phyloP scores from a whole-genome alignment of 2,113 vertebrate species.

The Dicrurus megarhynchus region DNA sequence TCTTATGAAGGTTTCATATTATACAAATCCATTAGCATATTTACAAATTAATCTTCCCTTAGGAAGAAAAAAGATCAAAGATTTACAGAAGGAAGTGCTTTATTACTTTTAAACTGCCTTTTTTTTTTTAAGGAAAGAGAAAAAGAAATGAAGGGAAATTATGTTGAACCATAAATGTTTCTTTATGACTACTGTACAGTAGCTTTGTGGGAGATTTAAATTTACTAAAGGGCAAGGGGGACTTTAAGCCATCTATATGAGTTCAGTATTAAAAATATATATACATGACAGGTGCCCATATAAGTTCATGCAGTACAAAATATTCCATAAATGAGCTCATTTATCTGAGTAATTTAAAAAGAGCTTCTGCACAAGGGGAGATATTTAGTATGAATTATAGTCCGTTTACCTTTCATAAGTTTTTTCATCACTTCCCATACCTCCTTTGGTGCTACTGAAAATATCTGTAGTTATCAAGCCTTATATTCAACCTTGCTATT shows the following conservation, averaged over 20 bases:
- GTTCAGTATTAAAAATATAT: constrained; percentile 66
- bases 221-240: constrained; percentile 67
- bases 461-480: constrained; percentile 34
- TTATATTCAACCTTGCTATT: constrained; percentile 47
- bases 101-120: constrained; percentile 78
- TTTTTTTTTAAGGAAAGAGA: constrained; percentile 63
- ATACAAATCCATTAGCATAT: constrained; percentile 83
- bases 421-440: constrained; percentile 62
- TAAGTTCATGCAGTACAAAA: constrained; percentile 63
- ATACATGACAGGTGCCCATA: constrained; percentile 68
- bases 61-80: constrained; percentile 76
- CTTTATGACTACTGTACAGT: constrained; percentile 72
- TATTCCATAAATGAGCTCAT: constrained; percentile 67
- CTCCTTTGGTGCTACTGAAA: constrained; percentile 62
- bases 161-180: constrained; percentile 75
- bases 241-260: constrained; percentile 54
- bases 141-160: constrained; percentile 74
- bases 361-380: constrained; percentile 57
- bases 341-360: constrained; percentile 69
- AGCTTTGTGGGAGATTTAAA: constrained; percentile 69
- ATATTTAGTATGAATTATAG: constrained; percentile 57
- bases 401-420: constrained; percentile 65
- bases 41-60: constrained; percentile 84
- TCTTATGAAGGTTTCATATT: constrained; percentile 78
- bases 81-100: constrained; percentile 76